Conservation (phyloP, 2,888 invertebrate genomes). For the Tromatobia lineatoria region DNA sequence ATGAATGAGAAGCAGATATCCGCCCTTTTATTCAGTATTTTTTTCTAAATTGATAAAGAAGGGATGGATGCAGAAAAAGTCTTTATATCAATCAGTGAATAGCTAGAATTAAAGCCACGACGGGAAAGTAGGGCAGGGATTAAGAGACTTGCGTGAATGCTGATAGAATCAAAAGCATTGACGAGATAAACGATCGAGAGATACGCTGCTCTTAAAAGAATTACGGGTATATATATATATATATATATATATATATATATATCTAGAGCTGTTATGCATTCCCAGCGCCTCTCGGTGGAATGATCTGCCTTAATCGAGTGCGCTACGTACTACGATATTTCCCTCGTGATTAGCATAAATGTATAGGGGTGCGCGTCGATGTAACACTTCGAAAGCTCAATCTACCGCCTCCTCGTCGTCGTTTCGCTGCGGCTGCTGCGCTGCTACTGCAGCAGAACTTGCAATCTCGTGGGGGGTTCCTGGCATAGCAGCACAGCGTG, state of each 20-base stretch:
- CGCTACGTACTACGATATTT: background rate
- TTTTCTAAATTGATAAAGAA: background rate
- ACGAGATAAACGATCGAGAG: constrained; percentile 13
- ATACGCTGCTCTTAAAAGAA: background rate
- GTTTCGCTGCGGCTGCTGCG: constrained; percentile 35
- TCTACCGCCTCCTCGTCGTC: constrained; percentile 29
- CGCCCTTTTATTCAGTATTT: no score
- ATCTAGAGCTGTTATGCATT: background rate
- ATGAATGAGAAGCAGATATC: no score
- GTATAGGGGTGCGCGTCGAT: constrained; percentile 33
- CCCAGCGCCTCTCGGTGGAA: background rate
- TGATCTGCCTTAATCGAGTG: constrained; percentile 11
- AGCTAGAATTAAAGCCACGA: background rate
- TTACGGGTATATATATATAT: background rate
- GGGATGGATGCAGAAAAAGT: background rate
- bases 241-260: background rate
- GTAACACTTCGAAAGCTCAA: constrained; percentile 48
- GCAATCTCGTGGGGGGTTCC: constrained; percentile 46
- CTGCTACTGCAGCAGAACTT: constrained; percentile 50
- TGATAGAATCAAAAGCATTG: background rate
- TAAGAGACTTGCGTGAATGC: background rate
- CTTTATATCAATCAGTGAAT: background rate
- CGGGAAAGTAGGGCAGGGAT: background rate
- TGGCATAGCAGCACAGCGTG: constrained; percentile 27
- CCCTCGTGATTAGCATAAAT: constrained; percentile 55